Evolutionary conservation across 2,888 invertebrate genomes (phyloP), one percentile per base, ranked within the genome.

Genomic region (Allolobophora icterica): DNA sequence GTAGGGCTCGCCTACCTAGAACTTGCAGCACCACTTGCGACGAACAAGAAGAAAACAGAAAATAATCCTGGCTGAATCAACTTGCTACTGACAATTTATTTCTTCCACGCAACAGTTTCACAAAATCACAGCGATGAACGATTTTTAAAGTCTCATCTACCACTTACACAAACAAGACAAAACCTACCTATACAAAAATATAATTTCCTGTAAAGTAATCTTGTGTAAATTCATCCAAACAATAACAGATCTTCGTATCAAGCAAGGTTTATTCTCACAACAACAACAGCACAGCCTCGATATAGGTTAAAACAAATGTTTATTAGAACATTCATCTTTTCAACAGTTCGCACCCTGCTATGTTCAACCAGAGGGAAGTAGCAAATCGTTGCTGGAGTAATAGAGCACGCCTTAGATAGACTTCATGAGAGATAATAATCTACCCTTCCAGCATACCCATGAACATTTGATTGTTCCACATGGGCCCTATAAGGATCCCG

Each of bases 131-230:
- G 71, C 2, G 71, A 71, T 71, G 71, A 71, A 71, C 71, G 71
- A 71, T 71, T 71, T 71, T 71, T n/a, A 71, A 71, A 71, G 71
- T n/a, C 71, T 71, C 71, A 8, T 71, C 71, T 71, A 71, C 71
- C 71, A 71, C 71, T n/a, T 8, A 71, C 71, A 71, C 30, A 71
- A 71, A n/a, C 71, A 71, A n/a, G 71, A 71, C 71, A 71, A 71
- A 71, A 30, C n/a, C 71, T 71, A 71, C n/a, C 71, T 71, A 71
- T 71, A 71, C 30, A 71, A 71, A 71, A 71, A 71, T 71, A 71
- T 71, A 71, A 71, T 30, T n/a, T 71, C 71, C 71, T 71, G 71
- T 71, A 71, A 71, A 71, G 71, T 71, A 71, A 71, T 71, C 71
- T 52, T 19, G n/a, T 71, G 71, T 71, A 71, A n/a, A 71, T 30